These are phyloP conservation scores for Orycteropus afer DNA, from an alignment of 2,113 vertebrate species.

Conservation along the genomic window DNA sequence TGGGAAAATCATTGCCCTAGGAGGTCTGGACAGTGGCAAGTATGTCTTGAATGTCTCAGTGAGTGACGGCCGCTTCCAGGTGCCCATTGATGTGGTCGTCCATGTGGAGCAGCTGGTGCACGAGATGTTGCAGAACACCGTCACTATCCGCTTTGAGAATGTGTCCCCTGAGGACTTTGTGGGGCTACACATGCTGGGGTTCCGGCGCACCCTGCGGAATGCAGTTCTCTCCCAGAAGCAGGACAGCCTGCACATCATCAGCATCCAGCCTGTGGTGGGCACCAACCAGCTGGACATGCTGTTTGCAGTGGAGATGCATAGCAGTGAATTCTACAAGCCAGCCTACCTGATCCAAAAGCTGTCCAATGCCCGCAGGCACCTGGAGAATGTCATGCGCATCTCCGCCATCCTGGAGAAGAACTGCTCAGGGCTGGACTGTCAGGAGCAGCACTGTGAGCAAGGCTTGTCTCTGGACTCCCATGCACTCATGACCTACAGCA, in stretches of 20 bases:
- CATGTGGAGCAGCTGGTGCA: constrained; percentile 93
- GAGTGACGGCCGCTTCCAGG: constrained; percentile 95
- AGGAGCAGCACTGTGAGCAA: constrained; percentile 95
- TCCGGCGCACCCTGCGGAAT: constrained; percentile 90
- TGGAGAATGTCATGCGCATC: constrained; percentile 94
- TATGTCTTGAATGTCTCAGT: constrained; percentile 95
- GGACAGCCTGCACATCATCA: constrained; percentile 94
- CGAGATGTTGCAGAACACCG: constrained; percentile 94
- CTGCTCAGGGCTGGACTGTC: constrained; percentile 96
- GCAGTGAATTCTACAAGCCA: constrained; percentile 93
- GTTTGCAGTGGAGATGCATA: constrained; percentile 91
- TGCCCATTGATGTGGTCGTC: constrained; percentile 93
- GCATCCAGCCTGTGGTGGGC: constrained; percentile 94
- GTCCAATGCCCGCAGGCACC: constrained; percentile 90
- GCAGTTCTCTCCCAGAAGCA: constrained; percentile 91
- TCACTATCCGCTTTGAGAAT: constrained; percentile 96
- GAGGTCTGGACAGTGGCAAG: constrained; percentile 94
- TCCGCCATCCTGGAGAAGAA: constrained; percentile 97
- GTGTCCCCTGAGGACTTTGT: constrained; percentile 96
- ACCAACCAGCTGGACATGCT: constrained; percentile 96
- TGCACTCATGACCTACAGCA: constrained; percentile 95
- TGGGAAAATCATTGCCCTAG: constrained; percentile 95
- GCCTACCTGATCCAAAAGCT: constrained; percentile 98
- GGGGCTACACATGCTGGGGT: constrained; percentile 91
- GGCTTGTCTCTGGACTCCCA: constrained; percentile 94